Conservation (phyloP, 2,797 vertebrate genomes). For the Spinus olivaceus region DNA sequence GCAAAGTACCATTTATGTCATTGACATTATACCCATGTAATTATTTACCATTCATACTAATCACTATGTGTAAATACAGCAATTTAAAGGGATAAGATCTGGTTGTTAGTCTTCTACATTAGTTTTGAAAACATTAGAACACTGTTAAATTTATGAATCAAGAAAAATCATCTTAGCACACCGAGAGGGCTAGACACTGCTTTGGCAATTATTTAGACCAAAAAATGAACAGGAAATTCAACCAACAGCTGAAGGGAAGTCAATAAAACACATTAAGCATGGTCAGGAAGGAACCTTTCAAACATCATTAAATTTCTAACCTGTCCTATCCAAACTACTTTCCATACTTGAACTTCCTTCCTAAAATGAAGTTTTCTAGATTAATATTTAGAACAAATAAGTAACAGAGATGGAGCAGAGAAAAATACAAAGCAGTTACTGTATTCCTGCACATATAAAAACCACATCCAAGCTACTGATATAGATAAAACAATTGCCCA, state of each 20-base stretch:
- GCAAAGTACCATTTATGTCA: not conserved
- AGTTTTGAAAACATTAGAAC: not conserved
- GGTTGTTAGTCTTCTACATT: not conserved
- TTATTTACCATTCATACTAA: not conserved
- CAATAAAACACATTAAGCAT: slow-evolving; percentile 10
- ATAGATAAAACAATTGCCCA: not conserved
- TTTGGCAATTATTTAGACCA: not conserved
- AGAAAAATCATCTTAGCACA: not conserved
- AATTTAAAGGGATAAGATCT: not conserved
- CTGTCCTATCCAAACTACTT: slow-evolving; percentile 31
- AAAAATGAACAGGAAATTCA: slow-evolving; percentile 53
- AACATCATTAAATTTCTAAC: slow-evolving; percentile 23
- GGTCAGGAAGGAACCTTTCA: slow-evolving; percentile 65
- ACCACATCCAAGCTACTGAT: not conserved
- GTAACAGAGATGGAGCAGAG: not conserved
- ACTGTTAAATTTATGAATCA: not conserved
- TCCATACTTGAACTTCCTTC: slow-evolving; percentile 44
- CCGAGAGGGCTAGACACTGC: not conserved
- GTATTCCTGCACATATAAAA: not conserved
- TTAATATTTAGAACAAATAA: not conserved
- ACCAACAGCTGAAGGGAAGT: slow-evolving; percentile 40
- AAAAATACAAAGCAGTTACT: not conserved
- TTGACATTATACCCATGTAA: not conserved
- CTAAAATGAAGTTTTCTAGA: not conserved
- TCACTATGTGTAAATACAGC: not conserved